phyloP scores from a whole-genome alignment of 2,797 vertebrate species.

The Serranus cabrilla region DNA sequence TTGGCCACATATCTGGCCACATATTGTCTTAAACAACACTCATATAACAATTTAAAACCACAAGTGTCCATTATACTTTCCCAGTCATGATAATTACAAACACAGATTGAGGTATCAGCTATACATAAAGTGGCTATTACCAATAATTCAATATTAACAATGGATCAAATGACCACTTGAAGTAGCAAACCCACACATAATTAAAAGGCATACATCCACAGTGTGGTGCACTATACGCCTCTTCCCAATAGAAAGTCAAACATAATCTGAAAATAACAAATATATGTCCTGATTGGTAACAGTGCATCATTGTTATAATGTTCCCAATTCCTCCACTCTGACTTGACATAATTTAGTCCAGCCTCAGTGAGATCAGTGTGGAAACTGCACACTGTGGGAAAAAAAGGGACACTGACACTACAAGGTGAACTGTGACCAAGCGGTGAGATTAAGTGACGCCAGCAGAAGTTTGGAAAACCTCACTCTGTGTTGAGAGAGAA shows the following conservation, averaged over 20 bases:
- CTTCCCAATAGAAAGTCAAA: not conserved
- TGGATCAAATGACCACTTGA: not conserved
- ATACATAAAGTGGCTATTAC: not conserved
- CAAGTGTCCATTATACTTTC: not conserved
- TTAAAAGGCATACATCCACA: too few species aligned
- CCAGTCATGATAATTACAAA: slow-evolving; percentile 5
- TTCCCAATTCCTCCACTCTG: not conserved
- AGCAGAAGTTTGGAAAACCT: slow-evolving; percentile 44
- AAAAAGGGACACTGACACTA: slow-evolving; percentile 22
- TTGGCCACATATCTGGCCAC: too few species aligned
- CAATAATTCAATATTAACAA: slow-evolving; percentile 8
- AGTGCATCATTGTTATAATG: not conserved
- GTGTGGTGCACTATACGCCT: too few species aligned
- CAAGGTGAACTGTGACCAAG: slow-evolving; percentile 27
- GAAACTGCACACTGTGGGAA: not conserved
- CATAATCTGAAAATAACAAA: not conserved
- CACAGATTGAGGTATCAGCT: not conserved
- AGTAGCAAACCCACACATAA: not conserved
- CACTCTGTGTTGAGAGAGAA: slow-evolving; percentile 40
- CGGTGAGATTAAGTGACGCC: slow-evolving; percentile 35
- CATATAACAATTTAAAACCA: not conserved
- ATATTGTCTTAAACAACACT: not conserved
- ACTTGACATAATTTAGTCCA: not conserved
- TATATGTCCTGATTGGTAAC: not conserved
- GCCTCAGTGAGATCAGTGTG: not conserved